Evolutionary conservation across 2,888 invertebrate species (phyloP).

Genomic region (Anthophora plumipes): DNA sequence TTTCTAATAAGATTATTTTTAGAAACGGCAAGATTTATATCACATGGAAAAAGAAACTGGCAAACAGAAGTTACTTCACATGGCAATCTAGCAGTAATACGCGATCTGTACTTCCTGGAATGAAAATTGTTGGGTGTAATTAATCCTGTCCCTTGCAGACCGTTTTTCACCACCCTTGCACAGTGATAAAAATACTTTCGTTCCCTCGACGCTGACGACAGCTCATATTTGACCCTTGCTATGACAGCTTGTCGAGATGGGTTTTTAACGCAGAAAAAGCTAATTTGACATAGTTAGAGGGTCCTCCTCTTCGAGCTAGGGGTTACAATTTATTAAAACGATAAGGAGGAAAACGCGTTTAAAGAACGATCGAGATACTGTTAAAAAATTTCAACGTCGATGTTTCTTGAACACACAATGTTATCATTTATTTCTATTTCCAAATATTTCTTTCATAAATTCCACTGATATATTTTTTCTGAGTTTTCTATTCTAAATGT

Average conservation of each 20-base stretch:
- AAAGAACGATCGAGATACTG: background rate
- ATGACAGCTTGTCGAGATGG: slow-evolving; percentile 56
- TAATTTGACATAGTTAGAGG: slow-evolving; percentile 54
- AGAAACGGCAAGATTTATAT: background rate
- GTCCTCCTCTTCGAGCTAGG: background rate
- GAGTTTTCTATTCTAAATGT: too few relatives aligned
- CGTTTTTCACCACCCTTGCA: slow-evolving; percentile 30
- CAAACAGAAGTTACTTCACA: slow-evolving; percentile 16
- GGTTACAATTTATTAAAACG: slow-evolving; percentile 45
- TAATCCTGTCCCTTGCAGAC: slow-evolving; percentile 46
- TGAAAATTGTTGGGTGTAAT: slow-evolving; percentile 55
- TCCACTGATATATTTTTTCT: too few relatives aligned
- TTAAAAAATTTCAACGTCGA: background rate
- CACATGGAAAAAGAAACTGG: background rate
- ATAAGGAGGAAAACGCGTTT: background rate
- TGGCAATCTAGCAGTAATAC: slow-evolving; percentile 28
- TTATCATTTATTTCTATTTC: too few relatives aligned
- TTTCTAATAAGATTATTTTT: background rate
- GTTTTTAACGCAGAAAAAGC: slow-evolving; percentile 55
- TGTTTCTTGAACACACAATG: too few relatives aligned
- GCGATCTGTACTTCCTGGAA: slow-evolving; percentile 34
- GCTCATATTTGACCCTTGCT: slow-evolving; percentile 52
- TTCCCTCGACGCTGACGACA: slow-evolving; percentile 17
- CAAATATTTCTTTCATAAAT: too few relatives aligned
- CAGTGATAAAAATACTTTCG: slow-evolving; percentile 41